Evolutionary conservation across 1,140 invertebrate genomes (phyloP).

Genomic region (Tetragonula clypearis): DNA sequence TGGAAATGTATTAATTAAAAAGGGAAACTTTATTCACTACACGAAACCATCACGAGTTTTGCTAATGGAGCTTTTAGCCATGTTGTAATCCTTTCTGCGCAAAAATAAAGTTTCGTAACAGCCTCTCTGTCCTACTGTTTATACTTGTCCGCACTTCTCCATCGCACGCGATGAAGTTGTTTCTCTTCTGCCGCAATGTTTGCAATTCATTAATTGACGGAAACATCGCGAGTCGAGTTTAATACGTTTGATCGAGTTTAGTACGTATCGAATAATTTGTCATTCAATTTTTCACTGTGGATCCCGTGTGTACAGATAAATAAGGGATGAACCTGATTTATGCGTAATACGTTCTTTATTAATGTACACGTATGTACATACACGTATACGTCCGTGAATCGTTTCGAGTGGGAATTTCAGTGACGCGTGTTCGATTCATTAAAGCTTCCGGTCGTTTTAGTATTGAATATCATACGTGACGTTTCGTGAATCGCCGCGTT

Average conservation of each 20-base stretch:
- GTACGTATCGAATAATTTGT: not conserved
- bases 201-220: not conserved
- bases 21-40: not conserved
- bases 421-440: not conserved
- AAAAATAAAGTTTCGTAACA: not conserved
- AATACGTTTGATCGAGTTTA: not conserved
- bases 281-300: not conserved
- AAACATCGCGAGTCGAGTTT: not conserved
- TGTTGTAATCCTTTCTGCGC: not conserved
- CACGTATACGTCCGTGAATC: not conserved
- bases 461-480: not conserved
- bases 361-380: not conserved
- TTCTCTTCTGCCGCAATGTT: not conserved
- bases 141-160: no score
- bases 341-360: not conserved
- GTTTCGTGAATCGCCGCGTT: not conserved
- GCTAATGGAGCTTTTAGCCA: constrained; percentile 18
- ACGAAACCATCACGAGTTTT: not conserved
- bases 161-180: no score
- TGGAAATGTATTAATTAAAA: not conserved
- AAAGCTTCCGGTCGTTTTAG: constrained; percentile 15
- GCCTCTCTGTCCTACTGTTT: not conserved
- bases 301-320: not conserved
- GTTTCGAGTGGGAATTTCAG: not conserved
- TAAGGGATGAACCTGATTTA: not conserved